Base-by-base conservation (phyloP, 2,888 invertebrate species). In the Ramazzottius varieornatus region DNA sequence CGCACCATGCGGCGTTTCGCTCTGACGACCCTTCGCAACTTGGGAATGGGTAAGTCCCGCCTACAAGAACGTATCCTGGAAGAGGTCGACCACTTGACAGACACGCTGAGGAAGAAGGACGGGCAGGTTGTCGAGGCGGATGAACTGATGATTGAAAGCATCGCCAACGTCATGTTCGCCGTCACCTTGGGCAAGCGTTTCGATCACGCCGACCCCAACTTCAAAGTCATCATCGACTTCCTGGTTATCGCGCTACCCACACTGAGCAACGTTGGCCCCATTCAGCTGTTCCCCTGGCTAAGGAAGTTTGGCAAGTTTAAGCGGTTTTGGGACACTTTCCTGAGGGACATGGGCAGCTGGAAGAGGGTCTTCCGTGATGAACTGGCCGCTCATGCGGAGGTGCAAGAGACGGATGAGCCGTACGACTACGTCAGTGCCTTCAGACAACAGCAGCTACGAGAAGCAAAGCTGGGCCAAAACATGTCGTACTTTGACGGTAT, bases 91-190 rank as follows among this genome's bases (percentile, higher is more conserved):
- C 24, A 4, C 29, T 54, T 54, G 16, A 24, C 16, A 4, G 54
- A 13, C 4, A 54, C 54, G 29, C 54, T 54, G 4, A 16, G 29
- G 4, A 54, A 29, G n/a, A 54, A 54, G 54, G 24, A 54, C n/a
- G 4, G 8, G 20, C 8, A 54, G 24, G 16, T 24, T 4, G 54
- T 29, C 4, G 29, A 54, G 4, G 16, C 54, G 29, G 54, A 54
- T 4, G 4, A 54, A 8, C 54, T 54, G 20, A 54, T 54, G 54
- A 54, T 54, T 54, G 54, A 8, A 4, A 16, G 54, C 54, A 54
- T 54, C 20, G 54, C 54, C 4, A 54, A 54, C 54, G 24, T 54
- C 54, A 54, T 54, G 54, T 54, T 54, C 54, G 54, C 54, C n/a
- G 54, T 54, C 16, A 24, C n/a, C 20, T 54, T 54, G 4, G 54